Conservation (phyloP, 2,888 invertebrate species). For the Lasioglossum oenotherae region DNA sequence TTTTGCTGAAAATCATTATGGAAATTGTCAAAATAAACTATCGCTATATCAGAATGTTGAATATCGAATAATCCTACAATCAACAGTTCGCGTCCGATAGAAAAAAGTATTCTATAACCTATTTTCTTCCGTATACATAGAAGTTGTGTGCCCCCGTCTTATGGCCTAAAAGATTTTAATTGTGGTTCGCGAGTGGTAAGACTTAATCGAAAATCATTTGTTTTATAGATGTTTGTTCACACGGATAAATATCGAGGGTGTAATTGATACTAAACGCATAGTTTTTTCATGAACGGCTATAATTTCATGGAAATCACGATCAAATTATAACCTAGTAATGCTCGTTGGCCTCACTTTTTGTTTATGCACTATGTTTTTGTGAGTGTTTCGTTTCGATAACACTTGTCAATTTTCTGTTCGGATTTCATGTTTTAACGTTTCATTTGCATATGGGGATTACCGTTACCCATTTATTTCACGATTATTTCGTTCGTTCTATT, state of each 20-base stretch:
- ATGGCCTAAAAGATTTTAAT: conserved; percentile 77
- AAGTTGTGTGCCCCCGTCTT: conserved; percentile 75
- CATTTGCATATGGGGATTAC: not conserved
- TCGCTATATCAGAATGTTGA: conserved; percentile 50
- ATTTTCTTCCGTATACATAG: conserved; percentile 70
- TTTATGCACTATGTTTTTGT: conserved; percentile 76
- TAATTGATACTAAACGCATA: conserved; percentile 25
- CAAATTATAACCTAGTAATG: conserved; percentile 78
- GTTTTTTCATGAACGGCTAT: conserved; percentile 35
- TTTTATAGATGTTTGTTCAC: conserved; percentile 25
- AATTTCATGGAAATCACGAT: conserved; percentile 65
- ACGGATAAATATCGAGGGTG: conserved; percentile 28
- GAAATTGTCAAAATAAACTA: conserved; percentile 53
- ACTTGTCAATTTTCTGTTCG: conserved; percentile 46
- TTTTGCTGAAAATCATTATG: conserved; percentile 74
- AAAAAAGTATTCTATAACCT: conserved; percentile 77
- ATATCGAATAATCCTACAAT: conserved; percentile 53
- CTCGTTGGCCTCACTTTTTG: conserved; percentile 74
- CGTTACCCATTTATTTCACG: not conserved
- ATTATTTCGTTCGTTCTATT: conserved; percentile 15
- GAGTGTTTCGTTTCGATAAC: conserved; percentile 66
- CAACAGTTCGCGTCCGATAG: conserved; percentile 42
- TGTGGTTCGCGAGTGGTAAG: conserved; percentile 74
- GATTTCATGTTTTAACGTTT: not conserved
- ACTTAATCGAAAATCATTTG: conserved; percentile 58